Evolutionary conservation across 2,797 vertebrate genomes (phyloP), one percentile per base, ranked within the genome.

Genomic region (Pterois miles): DNA sequence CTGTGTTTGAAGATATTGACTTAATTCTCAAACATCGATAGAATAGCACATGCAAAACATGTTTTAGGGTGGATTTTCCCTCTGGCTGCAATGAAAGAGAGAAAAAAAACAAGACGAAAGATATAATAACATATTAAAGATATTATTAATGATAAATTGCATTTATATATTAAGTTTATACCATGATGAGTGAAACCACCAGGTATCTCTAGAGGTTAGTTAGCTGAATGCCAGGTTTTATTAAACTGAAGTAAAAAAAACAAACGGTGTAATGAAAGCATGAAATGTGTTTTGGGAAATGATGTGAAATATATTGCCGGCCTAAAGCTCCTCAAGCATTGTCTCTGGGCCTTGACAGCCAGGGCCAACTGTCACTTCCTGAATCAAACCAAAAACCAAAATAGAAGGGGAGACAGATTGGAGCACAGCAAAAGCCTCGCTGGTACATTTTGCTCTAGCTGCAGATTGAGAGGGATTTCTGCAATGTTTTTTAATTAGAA

Each of bases 321-420:
- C 8, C 12, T 71, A 67, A 57, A 74, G 62, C 23, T 78, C 40
- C 6, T 54, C 13, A 43, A 57, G 33, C 58, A 57, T 36, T 66
- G 5, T 57, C 40, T 58, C n/a, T 62, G 14, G 36, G n/a, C 23
- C 53, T 52, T 53, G 40, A 81, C 66, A 67, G 46, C 27, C 25
- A 60, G 38, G 31, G 54, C 31, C 59, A 38, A 71, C 65, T 58
- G 75, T 57, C 53, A 65, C 75, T 59, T 74, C 69, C 74, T 67
- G 36, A 76, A 76, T 77, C 34, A 48, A 63, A 77, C 56, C 69
- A 54, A 82, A 72, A 71, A 57, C 8, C 52, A 59, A 50, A 67
- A 57, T 23, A 52, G 59, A 64, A 52, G 11, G 8, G 27, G 60
- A 56, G 27, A 58, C 40, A 34, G 33, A 82, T 82, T 59, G 59